Base-by-base conservation (phyloP, 2,888 invertebrate species). In the Nysson spinosus region DNA sequence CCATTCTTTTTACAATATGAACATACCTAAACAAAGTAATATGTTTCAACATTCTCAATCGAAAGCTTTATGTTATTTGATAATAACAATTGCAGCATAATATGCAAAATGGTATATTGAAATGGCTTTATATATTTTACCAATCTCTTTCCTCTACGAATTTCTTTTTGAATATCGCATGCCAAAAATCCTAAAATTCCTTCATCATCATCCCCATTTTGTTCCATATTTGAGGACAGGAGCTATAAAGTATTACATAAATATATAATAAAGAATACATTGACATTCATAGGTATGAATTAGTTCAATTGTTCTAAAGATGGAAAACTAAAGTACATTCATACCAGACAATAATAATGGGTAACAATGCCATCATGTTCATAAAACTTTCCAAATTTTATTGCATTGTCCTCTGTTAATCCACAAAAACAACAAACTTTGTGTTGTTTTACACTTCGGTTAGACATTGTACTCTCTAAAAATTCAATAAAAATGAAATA, bases 331-430 rank as follows among this genome's bases (percentile, higher is more conserved):
- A 17, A 37, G 24, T 3, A 26, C 7, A 20, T 28, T 88, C 90
- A 89, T 89, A 94, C 94, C 88, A 93, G 89, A 83, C 95, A 95
- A 85, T 92, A 94, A 78, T 94, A 93, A 83, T 95, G 95, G 1
- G 92, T 92, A 28, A 90, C 87, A 19, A 93, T 87, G 7, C 89
- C 88, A 7, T 89, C 88, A 39, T 90, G 88, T 6, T 88, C 86
- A 71, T 91, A 90, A 20, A 91, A 82, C 75, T 90, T 89, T 2
- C 92, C 92, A 78, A 88, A 91, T 9, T 88, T 84, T 4, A 90
- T 56, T 76, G 91, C 91, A 71, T 91, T 88, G 14, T 90, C 88
- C 0, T 89, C 88, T 32, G 86, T 73, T 4, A 86, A 82, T 1
- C 87, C 85, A 78, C 92, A 92, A 75, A 92, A 91, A 20, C 88